phyloP scores from a whole-genome alignment of 1,140 invertebrate genomes.

The Drosophila pandora region DNA sequence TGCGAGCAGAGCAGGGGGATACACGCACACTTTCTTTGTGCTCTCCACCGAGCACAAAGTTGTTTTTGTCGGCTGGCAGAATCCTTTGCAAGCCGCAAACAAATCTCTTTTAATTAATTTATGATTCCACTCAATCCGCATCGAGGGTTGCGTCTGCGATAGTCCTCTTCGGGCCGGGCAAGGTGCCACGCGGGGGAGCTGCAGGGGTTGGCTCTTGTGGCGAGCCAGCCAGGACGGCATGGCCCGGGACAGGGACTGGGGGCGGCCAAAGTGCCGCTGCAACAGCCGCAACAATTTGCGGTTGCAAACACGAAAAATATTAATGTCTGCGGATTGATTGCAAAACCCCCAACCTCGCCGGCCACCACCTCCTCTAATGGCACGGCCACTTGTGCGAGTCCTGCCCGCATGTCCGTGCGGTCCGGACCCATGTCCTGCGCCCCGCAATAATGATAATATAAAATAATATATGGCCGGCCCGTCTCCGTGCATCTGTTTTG shows the following conservation, averaged over 20 bases:
- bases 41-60: slow-evolving; percentile 36
- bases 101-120: slow-evolving; percentile 84
- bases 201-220: slow-evolving; percentile 36
- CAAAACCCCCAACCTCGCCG: slow-evolving; percentile 24
- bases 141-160: slow-evolving; percentile 68
- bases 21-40: slow-evolving; percentile 77
- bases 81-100: slow-evolving; percentile 82
- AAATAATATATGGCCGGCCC: slow-evolving; percentile 74
- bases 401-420: slow-evolving; percentile 43
- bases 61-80: slow-evolving; percentile 61
- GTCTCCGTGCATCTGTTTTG: slow-evolving; percentile 50
- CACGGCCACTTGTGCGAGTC: slow-evolving; percentile 71
- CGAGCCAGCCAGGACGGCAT: slow-evolving; percentile 5
- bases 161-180: slow-evolving; percentile 21
- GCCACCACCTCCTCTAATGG: slow-evolving; percentile 5
- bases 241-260: background rate
- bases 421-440: slow-evolving; percentile 36
- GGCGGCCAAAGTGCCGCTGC: slow-evolving; percentile 41
- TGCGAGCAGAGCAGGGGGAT: slow-evolving; percentile 5
- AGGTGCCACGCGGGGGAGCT: background rate
- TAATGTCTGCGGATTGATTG: slow-evolving; percentile 82
- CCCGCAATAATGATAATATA: slow-evolving; percentile 75
- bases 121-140: slow-evolving; percentile 83
- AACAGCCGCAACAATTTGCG: slow-evolving; percentile 79
- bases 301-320: slow-evolving; percentile 81